Percentiles rank a stretch among this genome's conserved stretches.
phyloP scores from a whole-genome alignment of 2,113 vertebrate genomes.

The Hyaena hyaena region DNA sequence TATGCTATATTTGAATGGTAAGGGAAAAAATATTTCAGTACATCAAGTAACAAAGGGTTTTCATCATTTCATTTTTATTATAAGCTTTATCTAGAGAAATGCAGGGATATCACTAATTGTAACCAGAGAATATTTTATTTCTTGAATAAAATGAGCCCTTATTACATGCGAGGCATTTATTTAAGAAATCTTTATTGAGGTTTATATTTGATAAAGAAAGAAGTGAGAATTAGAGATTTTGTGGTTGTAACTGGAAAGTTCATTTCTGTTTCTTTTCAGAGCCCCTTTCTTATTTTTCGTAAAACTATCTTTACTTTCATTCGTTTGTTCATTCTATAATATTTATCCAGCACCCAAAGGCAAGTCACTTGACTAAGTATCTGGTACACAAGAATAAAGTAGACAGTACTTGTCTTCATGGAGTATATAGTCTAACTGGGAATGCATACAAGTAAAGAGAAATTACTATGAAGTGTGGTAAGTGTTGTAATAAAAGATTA shows the following conservation, averaged over 20 bases:
- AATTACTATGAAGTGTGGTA: not conserved
- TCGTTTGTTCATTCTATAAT: not conserved
- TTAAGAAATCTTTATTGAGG: conserved; percentile 1
- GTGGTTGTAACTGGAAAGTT: not conserved
- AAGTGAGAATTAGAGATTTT: not conserved
- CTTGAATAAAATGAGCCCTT: conserved; percentile 21
- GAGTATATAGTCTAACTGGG: not conserved
- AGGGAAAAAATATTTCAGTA: conserved; percentile 20
- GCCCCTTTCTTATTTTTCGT: not conserved
- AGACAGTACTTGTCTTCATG: not conserved
- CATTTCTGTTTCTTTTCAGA: not conserved
- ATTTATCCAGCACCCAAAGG: not conserved
- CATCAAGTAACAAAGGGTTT: conserved; percentile 36
- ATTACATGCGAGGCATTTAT: not conserved
- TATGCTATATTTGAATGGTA: conserved; percentile 57
- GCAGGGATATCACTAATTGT: conserved; percentile 10
- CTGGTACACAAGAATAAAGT: not conserved
- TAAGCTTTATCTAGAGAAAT: conserved; percentile 51
- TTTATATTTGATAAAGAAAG: conserved; percentile 19
- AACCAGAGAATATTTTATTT: not conserved
- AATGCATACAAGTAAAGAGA: not conserved
- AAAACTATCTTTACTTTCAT: not conserved
- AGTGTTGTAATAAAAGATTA: not conserved
- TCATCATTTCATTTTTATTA: conserved; percentile 57
- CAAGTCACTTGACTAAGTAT: not conserved